Evolutionary conservation across 2,113 vertebrate genomes (phyloP).

Genomic region (Aegithalos caudatus): DNA sequence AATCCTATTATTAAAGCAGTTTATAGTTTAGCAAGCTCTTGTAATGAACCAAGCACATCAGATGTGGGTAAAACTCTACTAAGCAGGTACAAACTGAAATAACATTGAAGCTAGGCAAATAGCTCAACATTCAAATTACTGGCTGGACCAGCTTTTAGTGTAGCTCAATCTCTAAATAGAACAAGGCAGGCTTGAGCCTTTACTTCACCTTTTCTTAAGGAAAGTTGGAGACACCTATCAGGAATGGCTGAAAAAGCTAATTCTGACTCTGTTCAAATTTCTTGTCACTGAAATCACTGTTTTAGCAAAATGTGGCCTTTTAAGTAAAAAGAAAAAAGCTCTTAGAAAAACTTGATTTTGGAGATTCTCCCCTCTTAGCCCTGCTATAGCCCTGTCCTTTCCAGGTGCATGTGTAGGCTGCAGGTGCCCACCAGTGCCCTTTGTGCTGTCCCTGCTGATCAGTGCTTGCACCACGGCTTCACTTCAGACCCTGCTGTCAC

Average conservation of each 20-base stretch:
- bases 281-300: not conserved
- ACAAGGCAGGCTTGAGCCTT: not conserved
- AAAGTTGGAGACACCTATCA: not conserved
- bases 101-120: not conserved
- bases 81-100: not conserved
- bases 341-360: not conserved
- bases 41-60: not conserved
- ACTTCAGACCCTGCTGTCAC: not conserved
- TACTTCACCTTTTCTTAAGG: not conserved
- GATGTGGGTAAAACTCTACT: constrained; percentile 17
- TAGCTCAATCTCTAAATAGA: not conserved
- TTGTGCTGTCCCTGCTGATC: not conserved
- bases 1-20: constrained; percentile 1
- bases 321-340: not conserved
- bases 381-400: not conserved
- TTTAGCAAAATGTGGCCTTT: not conserved
- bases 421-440: not conserved
- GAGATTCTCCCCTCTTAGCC: not conserved
- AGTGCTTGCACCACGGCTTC: not conserved
- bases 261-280: not conserved
- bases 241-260: not conserved
- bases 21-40: constrained; percentile 20
- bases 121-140: not conserved
- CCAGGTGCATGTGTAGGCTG: rapidly evolving
- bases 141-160: not conserved